Base-by-base conservation (phyloP, 2,888 invertebrate species). In the Hirudinaria manillensis region DNA sequence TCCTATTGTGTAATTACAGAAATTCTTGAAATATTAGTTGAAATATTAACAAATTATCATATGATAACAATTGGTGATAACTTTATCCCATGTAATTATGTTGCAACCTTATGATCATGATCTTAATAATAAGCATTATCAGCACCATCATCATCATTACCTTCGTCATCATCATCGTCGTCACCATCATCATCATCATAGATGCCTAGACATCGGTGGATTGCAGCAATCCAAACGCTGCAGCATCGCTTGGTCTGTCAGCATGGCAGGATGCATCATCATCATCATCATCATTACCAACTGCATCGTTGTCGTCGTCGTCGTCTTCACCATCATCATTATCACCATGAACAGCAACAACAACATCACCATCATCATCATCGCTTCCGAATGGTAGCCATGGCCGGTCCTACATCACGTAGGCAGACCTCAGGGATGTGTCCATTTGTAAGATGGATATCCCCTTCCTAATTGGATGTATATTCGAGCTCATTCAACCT, bases 211-310 rank as follows among this genome's bases (percentile, higher is more conserved):
- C 45, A 45, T 45, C 45, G 45, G 45, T 45, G 45, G 45, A 45
- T 45, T 45, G 45, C 45, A 45, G 45, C 45, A 45, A 45, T 45
- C 45, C 45, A 45, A 10, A 45, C 13, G 45, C 45, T 45, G 45
- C 45, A 45, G 45, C 45, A 45, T 10, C 45, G 45, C 45, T 45
- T 45, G 45, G 45, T 45, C 45, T 45, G 45, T n/a, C 61, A 61
- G 24, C 61, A 61, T 56, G 7, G 61, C 13, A 24, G 29, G 10
- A n/a, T 27, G 24, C 4, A 61, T 53, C 53, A 53, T 53, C 27
- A 56, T n/a, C 61, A 61, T n/a, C 61, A 61, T 61, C 6, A 61
- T 61, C 61, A 61, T 24, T n/a, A 56, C 3, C 56, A 56, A 6
- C 56, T 7, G 21, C 56, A 27, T 3, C 27, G 13, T 56, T 16